Evolutionary conservation across 2,888 invertebrate species (phyloP), one percentile per base, ranked within the genome.

Genomic region (Schizaphis graminum): DNA sequence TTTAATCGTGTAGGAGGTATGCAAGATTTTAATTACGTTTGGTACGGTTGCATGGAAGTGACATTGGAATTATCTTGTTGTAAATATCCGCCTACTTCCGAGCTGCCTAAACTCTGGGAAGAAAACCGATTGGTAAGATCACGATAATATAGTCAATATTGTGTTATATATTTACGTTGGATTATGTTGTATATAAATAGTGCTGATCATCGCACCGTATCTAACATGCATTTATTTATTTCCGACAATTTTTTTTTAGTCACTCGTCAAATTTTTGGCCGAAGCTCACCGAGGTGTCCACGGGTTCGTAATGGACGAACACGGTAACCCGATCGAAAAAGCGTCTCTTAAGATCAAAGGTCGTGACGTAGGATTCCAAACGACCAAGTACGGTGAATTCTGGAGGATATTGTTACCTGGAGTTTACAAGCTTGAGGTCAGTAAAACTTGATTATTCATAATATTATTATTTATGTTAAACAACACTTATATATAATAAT

Each of bases 11-110:
- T 89, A 97, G 97, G 97, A 92, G 96, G 97, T 77, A 97, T 97
- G 97, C 97, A 97, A 95, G 97, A 97, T 95, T 97, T 97, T 95
- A 97, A 97, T 95, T 97, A 97, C 95, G 96, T 97, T 35, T 96
- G 96, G 95, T 97, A 96, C 95, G 97, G 97, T 11, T 97, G 97
- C 95, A 97, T 97, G 97, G 97, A 97, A 95, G 95, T 97, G 7
- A 97, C 97, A 0, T 95, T 97, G 86, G 97, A 97, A 95, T 96
- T 97, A 94, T 97, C 97, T 0, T 97, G 97, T 95, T 97, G 97
- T 95, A 97, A 97, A 96, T 97, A 96, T 95, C 97, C 97, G 0
- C 95, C 95, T 16, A 96, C 96, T 1, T 95, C 95, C 1, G 95
- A 96, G 94, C 95, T 97, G 67, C 95, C 96, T 11, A 95, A 95